Percentiles rank a stretch among this genome's conserved stretches.
These are phyloP conservation scores for Galaxea fascicularis DNA, from an alignment of 92 coral and sea anemone genomes.

Conservation along the genomic window DNA sequence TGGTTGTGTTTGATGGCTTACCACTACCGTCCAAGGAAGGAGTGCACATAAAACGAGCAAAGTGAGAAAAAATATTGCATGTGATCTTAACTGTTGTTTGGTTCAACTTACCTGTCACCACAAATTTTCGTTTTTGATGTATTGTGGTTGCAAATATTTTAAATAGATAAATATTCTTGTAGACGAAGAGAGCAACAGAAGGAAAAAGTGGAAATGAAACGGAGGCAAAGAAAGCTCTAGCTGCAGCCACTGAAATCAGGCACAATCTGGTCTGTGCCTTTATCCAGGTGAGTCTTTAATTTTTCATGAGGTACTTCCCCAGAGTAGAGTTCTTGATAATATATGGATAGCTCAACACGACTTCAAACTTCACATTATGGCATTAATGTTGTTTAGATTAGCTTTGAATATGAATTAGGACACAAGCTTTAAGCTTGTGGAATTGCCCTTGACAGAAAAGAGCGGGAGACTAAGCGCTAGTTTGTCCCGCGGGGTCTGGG, in stretches of 20 bases:
- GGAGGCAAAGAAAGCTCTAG: background rate
- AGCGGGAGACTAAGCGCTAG: conserved; percentile 34
- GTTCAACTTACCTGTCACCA: background rate
- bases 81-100: too few relatives aligned
- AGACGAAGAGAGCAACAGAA: background rate
- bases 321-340: too few relatives aligned
- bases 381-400: too few relatives aligned
- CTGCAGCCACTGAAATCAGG: conserved; percentile 11
- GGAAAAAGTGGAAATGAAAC: background rate
- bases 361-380: too few relatives aligned
- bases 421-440: background rate
- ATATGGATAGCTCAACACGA: too few relatives aligned
- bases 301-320: too few relatives aligned
- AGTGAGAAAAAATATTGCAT: too few relatives aligned
- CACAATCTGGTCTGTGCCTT: conserved; percentile 1
- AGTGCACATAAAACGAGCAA: background rate
- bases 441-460: conserved; percentile 13
- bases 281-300: background rate
- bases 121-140: background rate
- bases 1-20: background rate
- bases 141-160: background rate
- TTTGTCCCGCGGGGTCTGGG: conserved; percentile 47
- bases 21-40: background rate
- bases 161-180: background rate
- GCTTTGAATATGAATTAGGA: background rate